Percentiles rank a stretch among this genome's conserved stretches.
These are phyloP conservation scores for Pandion haliaetus DNA, from an alignment of 2,113 vertebrate species.

Conservation along the genomic window DNA sequence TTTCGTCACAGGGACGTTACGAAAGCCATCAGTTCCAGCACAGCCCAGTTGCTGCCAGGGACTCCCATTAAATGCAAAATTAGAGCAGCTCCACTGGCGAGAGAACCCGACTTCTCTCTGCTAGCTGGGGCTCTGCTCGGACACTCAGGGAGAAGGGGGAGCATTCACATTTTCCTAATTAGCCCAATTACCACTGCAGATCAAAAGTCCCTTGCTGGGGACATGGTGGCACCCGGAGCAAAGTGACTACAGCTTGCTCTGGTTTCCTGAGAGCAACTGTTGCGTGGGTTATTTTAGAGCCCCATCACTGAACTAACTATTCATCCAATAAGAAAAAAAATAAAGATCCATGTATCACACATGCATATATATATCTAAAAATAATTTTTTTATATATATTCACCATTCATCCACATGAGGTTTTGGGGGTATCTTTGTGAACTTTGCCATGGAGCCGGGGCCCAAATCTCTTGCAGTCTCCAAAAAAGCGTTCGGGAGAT, in stretches of 20 bases:
- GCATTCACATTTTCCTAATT: not conserved
- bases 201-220: not conserved
- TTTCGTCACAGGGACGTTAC: not conserved
- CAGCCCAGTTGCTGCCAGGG: not conserved
- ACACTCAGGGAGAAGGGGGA: not conserved
- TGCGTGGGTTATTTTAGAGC: not conserved
- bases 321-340: not conserved
- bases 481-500: not conserved
- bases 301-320: not conserved
- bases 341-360: not conserved
- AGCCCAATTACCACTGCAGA: not conserved
- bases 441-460: not conserved
- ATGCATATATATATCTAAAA: too few species aligned
- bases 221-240: fast-evolving
- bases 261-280: not conserved
- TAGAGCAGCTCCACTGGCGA: not conserved
- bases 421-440: not conserved
- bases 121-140: not conserved
- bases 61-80: not conserved
- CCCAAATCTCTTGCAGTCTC: not conserved
- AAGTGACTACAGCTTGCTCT: not conserved
- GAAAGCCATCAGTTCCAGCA: not conserved
- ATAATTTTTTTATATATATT: not conserved
- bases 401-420: not conserved
- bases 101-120: not conserved